These are phyloP conservation scores for Rhagologus leucostigma DNA, from an alignment of 2,113 vertebrate species.

Conservation along the genomic window DNA sequence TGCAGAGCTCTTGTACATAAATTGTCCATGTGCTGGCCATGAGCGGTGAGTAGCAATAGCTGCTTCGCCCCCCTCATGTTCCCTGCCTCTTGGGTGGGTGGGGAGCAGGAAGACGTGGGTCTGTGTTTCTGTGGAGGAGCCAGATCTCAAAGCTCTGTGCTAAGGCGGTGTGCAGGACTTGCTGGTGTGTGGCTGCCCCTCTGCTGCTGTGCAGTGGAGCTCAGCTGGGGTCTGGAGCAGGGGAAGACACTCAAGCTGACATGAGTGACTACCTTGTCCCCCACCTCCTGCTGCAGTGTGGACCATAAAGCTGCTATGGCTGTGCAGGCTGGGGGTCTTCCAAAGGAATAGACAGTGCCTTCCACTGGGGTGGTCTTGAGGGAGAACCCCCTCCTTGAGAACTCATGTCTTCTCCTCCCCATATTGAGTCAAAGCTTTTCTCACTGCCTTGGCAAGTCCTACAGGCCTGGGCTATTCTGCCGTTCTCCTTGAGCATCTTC, in stretches of 20 bases:
- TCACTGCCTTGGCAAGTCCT: background rate
- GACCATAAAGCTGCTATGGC: background rate
- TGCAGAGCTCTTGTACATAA: background rate
- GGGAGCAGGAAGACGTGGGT: background rate
- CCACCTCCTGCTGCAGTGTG: background rate
- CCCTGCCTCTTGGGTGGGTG: background rate
- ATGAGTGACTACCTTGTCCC: background rate
- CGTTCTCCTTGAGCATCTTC: background rate
- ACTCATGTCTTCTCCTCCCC: background rate
- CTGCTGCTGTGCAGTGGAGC: fast-evolving
- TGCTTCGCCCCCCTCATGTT: fast-evolving
- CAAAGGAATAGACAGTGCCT: background rate
- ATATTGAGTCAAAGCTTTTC: background rate
- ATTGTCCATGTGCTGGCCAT: fast-evolving
- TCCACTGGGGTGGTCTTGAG: background rate
- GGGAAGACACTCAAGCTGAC: background rate
- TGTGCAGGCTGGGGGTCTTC: background rate
- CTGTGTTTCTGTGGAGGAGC: background rate
- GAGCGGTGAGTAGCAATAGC: background rate
- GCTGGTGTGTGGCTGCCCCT: background rate
- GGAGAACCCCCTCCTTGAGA: background rate
- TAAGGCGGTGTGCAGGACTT: background rate
- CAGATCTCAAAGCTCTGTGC: background rate
- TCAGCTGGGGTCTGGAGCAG: background rate
- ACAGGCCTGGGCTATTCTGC: background rate